phyloP scores from a whole-genome alignment of 1,140 invertebrate species.

The Aleiodes sp. region DNA sequence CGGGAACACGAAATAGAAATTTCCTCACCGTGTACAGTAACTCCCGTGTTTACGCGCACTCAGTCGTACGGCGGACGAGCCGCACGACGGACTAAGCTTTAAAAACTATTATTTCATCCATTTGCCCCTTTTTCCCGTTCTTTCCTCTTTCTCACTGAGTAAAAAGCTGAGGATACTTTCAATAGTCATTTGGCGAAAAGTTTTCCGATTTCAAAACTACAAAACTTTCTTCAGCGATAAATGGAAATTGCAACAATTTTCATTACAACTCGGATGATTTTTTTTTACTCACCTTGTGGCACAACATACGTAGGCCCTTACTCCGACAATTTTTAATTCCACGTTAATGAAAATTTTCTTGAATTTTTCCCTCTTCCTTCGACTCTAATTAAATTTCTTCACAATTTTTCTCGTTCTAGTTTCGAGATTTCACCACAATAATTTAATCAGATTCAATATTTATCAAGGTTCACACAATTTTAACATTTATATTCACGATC shows the following conservation, averaged over 20 bases:
- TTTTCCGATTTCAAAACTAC: too few relatives aligned
- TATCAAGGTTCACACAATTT: not conserved
- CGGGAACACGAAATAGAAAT: constrained; percentile 36
- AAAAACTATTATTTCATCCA: too few relatives aligned
- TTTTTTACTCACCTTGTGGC: constrained; percentile 51
- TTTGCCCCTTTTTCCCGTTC: not conserved
- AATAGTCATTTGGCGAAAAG: too few relatives aligned
- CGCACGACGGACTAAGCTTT: constrained; percentile 18
- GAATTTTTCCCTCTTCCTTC: not conserved
- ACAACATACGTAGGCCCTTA: constrained; percentile 56
- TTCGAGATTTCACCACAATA: not conserved
- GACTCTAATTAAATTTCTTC: not conserved
- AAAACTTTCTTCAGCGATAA: too few relatives aligned
- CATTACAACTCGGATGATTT: not conserved
- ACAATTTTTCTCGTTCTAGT: not conserved
- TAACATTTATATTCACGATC: not conserved
- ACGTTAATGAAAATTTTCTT: not conserved
- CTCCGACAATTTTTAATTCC: not conserved
- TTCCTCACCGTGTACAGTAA: constrained; percentile 35
- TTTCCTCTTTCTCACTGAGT: too few relatives aligned
- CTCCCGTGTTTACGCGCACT: constrained; percentile 36
- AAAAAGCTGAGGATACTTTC: too few relatives aligned
- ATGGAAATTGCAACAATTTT: too few relatives aligned
- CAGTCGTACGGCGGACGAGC: constrained; percentile 40
- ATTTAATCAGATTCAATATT: not conserved